These are phyloP conservation scores for Chelonoidis abingdonii DNA, from an alignment of 2,113 vertebrate genomes.

Conservation along the genomic window DNA sequence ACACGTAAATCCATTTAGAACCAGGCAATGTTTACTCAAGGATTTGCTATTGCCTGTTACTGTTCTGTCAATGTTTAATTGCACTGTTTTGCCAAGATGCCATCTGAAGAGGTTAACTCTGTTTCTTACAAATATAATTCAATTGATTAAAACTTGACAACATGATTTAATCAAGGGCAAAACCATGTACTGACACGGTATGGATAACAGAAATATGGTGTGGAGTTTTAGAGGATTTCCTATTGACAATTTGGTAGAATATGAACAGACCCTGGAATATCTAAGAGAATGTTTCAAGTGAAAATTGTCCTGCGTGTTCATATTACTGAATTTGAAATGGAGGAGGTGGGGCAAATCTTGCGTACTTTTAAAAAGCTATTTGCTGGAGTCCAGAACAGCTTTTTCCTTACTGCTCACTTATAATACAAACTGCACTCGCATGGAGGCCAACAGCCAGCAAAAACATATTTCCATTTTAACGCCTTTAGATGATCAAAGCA, in stretches of 20 bases:
- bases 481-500: conserved; percentile 98
- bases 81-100: conserved; percentile 79
- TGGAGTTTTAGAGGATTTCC: conserved; percentile 34
- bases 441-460: conserved; percentile 85
- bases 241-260: conserved; percentile 42
- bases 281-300: conserved; percentile 42
- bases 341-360: not conserved
- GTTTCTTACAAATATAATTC: conserved; percentile 75
- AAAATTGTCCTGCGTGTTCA: conserved; percentile 20
- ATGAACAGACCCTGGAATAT: conserved; percentile 36
- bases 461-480: conserved; percentile 99
- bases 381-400: conserved; percentile 68
- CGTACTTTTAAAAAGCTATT: conserved; percentile 67
- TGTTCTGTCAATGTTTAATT: conserved; percentile 87
- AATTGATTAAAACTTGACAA: conserved; percentile 74
- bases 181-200: conserved; percentile 17
- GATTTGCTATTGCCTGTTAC: conserved; percentile 83
- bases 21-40: conserved; percentile 82
- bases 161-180: conserved; percentile 66
- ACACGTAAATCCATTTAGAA: conserved; percentile 89
- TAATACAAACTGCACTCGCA: conserved; percentile 75
- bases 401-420: conserved; percentile 67
- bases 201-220: conserved; percentile 40
- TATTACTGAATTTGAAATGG: conserved; percentile 47
- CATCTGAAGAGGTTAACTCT: conserved; percentile 74